Evolutionary conservation across 2,113 vertebrate species (phyloP).

Genomic region (Rhadina sibilatrix): DNA sequence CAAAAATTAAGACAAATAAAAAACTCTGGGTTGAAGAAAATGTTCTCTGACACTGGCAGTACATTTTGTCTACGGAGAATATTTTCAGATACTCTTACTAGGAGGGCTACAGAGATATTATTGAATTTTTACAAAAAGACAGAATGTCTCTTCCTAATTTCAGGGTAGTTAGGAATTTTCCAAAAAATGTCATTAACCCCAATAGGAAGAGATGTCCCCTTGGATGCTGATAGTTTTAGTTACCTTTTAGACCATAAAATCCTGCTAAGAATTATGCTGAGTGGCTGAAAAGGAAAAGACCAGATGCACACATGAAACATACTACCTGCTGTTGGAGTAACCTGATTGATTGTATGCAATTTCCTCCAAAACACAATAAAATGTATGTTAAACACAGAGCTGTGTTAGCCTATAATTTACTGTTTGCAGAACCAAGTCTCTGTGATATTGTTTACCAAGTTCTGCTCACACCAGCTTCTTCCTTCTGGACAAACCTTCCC

Average conservation of each 20-base stretch:
- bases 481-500: not conserved
- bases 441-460: not conserved
- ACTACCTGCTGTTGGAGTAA: constrained; percentile 3
- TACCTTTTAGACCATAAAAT: not conserved
- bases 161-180: not conserved
- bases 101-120: not conserved
- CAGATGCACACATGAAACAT: not conserved
- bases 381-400: not conserved
- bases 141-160: not conserved
- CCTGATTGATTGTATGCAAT: not conserved
- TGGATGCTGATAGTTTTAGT: not conserved
- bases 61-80: not conserved
- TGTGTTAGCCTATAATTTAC: not conserved
- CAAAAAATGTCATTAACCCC: not conserved
- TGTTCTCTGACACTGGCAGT: constrained; percentile 16
- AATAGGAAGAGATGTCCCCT: not conserved
- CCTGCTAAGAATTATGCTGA: not conserved
- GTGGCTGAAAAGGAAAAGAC: not conserved
- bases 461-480: not conserved
- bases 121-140: not conserved
- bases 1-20: not conserved
- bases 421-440: not conserved
- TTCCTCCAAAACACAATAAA: constrained; percentile 51
- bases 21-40: constrained; percentile 28
- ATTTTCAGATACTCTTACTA: not conserved